These are phyloP conservation scores for Branchipolynoe longqiensis DNA, from an alignment of 2,888 invertebrate genomes.

Conservation along the genomic window DNA sequence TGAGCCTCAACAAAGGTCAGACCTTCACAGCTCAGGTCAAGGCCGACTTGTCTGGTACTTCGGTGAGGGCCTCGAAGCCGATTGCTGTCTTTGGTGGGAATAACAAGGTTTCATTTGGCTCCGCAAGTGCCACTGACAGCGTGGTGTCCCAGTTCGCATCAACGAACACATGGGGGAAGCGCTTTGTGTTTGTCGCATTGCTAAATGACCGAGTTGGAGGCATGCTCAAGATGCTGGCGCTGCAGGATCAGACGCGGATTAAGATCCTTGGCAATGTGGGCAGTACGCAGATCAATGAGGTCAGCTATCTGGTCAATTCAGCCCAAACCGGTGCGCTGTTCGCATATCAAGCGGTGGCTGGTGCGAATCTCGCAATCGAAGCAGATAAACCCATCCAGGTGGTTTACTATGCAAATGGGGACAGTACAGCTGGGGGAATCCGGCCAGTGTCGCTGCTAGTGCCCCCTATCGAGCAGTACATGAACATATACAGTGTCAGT, in stretches of 20 bases:
- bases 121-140: neutral
- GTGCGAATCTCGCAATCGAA: slow-evolving; percentile 35
- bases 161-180: slow-evolving; percentile 24
- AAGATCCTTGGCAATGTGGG: slow-evolving; percentile 3
- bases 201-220: slow-evolving; percentile 22
- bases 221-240: neutral
- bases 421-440: neutral
- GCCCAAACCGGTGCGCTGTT: neutral
- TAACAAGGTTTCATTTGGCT: neutral
- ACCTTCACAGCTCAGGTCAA: slow-evolving; percentile 1
- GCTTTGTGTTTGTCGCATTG: neutral
- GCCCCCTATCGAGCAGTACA: slow-evolving; percentile 23
- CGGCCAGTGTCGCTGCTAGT: slow-evolving; percentile 29
- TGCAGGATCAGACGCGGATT: slow-evolving; percentile 30
- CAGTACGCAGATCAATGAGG: neutral
- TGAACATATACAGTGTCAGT: slow-evolving; percentile 29
- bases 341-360: slow-evolving; percentile 17
- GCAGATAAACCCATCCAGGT: slow-evolving; percentile 29
- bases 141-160: slow-evolving; percentile 26
- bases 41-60: neutral
- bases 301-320: neutral
- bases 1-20: slow-evolving; percentile 3
- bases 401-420: slow-evolving; percentile 41
- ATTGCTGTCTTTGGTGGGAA: slow-evolving; percentile 14
- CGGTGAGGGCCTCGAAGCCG: neutral